Base-by-base conservation (phyloP, 2,113 vertebrate species). In the Conger conger region DNA sequence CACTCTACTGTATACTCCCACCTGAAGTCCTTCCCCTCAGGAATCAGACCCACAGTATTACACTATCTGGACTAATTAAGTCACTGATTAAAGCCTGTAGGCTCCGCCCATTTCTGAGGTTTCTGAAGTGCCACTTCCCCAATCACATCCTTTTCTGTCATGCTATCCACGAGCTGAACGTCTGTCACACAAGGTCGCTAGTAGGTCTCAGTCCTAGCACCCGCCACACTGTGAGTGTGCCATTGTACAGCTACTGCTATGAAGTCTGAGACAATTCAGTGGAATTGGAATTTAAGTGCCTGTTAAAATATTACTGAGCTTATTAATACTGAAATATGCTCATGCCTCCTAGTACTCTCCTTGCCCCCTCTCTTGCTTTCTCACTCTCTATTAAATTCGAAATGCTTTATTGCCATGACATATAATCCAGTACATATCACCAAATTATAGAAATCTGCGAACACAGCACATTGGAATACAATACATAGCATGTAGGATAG, bases 281-380 rank as follows among this genome's bases (percentile, higher is more conserved):
- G 92, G 91, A 94, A 95, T 95, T 95, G 94, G 93, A 94, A 95
- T 94, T 95, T 94, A 94, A 95, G 92, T 93, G 93, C 89, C 93
- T 95, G 93, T 94, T 96, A 93, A 96, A 96, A 96, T 96, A 96
- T 96, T 95, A 96, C 94, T 95, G 94, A 95, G 94, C 87, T 95
- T 93, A 95, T 96, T 94, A 96, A 95, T 95, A 96, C 94, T 96
- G 93, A 95, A 95, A 94, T 95, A 92, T 93, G 91, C 84, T 88
- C 89, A 91, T 92, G 92, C 94, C 92, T 92, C 90, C 91, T 90
- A 92, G 88, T 92, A 27, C 57, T 23, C 88, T 91, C 92, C 92
- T 91, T 84, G 92, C 92, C 91, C 87, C 84, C 85, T 82, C 68
- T 81, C 86, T 42, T 37, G 73, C 36, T 60, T 80, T 78, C 37